These are phyloP conservation scores for Spea bombifrons DNA, from an alignment of 2,113 vertebrate species.

Conservation along the genomic window DNA sequence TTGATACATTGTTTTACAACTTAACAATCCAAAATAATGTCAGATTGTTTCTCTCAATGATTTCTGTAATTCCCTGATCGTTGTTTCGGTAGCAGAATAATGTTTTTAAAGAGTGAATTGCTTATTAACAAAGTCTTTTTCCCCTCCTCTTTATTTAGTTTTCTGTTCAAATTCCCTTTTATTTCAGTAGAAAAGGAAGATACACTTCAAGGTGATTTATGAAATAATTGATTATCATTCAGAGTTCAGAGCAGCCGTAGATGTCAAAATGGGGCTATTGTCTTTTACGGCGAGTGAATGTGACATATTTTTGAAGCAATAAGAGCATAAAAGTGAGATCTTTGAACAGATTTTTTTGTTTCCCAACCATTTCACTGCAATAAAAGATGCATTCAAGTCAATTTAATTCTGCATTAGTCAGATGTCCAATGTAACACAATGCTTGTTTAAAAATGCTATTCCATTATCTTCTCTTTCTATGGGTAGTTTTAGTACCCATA, in stretches of 20 bases:
- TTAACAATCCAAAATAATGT: background rate
- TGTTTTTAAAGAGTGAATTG: conserved; percentile 1
- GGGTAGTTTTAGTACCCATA: conserved; percentile 21
- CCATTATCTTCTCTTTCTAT: background rate
- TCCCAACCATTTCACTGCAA: conserved; percentile 12
- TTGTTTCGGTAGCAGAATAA: background rate
- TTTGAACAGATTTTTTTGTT: conserved; percentile 19
- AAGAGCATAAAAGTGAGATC: conserved; percentile 18
- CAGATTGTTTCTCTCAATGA: background rate
- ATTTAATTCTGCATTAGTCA: conserved; percentile 44
- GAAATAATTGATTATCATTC: conserved; percentile 44
- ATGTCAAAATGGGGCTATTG: conserved; percentile 12
- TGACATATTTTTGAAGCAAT: conserved; percentile 31
- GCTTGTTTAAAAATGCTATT: conserved; percentile 18
- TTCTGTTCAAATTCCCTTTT: conserved; percentile 23
- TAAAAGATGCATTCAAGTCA: conserved; percentile 26
- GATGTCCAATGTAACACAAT: conserved; percentile 19
- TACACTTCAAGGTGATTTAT: conserved; percentile 36
- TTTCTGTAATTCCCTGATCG: background rate
- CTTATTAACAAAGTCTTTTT: conserved; percentile 11
- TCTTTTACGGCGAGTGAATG: conserved; percentile 27
- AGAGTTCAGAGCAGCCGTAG: conserved; percentile 4
- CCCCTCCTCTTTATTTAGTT: conserved; percentile 3
- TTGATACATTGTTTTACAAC: too few species aligned
- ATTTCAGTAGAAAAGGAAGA: background rate